phyloP scores from a whole-genome alignment of 2,797 vertebrate genomes.

The Etheostoma perlongum region DNA sequence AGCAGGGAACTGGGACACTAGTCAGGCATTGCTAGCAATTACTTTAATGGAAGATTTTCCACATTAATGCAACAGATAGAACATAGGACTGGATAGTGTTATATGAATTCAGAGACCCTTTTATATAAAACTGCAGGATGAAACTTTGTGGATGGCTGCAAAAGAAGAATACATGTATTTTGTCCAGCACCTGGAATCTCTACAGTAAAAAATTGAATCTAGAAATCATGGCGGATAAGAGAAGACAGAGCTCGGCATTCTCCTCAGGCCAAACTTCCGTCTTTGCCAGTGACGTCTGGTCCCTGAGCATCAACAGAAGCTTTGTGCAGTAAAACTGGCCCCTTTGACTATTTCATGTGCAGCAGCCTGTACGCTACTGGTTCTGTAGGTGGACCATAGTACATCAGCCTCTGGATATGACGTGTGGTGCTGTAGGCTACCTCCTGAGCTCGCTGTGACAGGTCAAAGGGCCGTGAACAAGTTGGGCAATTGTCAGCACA shows the following conservation, averaged over 20 bases:
- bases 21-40: slow-evolving; percentile 36
- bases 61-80: slow-evolving; percentile 57
- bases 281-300: slow-evolving; percentile 50
- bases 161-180: slow-evolving; percentile 48
- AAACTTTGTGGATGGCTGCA: slow-evolving; percentile 53
- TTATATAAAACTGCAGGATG: slow-evolving; percentile 40
- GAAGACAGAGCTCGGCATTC: slow-evolving; percentile 56
- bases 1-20: slow-evolving; percentile 38
- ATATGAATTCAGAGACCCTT: slow-evolving; percentile 37
- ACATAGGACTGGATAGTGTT: slow-evolving; percentile 32
- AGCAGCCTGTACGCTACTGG: slow-evolving; percentile 25
- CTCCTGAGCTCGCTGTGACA: slow-evolving; percentile 33
- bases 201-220: slow-evolving; percentile 41
- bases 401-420: slow-evolving; percentile 13
- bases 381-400: slow-evolving; percentile 37
- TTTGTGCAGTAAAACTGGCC: slow-evolving; percentile 60
- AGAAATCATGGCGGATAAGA: slow-evolving; percentile 47
- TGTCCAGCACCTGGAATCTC: slow-evolving; percentile 44
- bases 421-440: slow-evolving; percentile 9
- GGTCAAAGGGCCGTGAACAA: slow-evolving; percentile 57
- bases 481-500: slow-evolving; percentile 39
- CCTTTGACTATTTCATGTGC: slow-evolving; percentile 51
- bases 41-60: slow-evolving; percentile 67
- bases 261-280: slow-evolving; percentile 51
- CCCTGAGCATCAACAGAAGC: slow-evolving; percentile 58